phyloP scores from a whole-genome alignment of 2,888 invertebrate species.

The Lithophane socia region DNA sequence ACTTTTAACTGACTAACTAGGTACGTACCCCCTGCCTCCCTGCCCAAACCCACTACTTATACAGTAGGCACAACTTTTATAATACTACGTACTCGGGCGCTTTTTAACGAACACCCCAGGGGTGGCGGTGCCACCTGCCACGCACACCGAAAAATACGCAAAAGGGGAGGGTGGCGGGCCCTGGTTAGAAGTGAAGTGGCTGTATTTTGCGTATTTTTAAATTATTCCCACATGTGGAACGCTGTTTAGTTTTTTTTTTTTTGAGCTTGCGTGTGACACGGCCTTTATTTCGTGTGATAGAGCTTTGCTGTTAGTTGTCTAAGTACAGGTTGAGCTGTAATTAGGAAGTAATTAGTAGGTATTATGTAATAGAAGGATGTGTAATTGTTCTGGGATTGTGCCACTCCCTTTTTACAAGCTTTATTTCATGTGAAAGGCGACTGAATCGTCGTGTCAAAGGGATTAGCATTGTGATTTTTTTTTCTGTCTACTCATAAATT shows the following conservation, averaged over 20 bases:
- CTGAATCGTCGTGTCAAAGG: neutral
- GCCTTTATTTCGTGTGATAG: slow-evolving; percentile 38
- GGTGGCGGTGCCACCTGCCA: slow-evolving; percentile 88
- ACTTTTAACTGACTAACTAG: slow-evolving; percentile 91
- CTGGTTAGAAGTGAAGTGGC: slow-evolving; percentile 89
- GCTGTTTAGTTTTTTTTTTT: slow-evolving; percentile 83
- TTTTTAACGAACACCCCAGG: slow-evolving; percentile 89
- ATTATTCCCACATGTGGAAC: slow-evolving; percentile 87
- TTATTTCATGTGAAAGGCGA: neutral
- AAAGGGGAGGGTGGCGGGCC: slow-evolving; percentile 78
- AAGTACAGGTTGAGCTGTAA: slow-evolving; percentile 17
- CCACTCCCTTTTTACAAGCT: slow-evolving; percentile 41
- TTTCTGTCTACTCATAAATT: neutral
- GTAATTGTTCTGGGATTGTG: slow-evolving; percentile 23
- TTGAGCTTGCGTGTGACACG: slow-evolving; percentile 70
- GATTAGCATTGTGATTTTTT: neutral
- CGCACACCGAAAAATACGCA: slow-evolving; percentile 91
- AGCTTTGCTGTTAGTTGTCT: slow-evolving; percentile 8
- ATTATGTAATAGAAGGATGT: slow-evolving; percentile 31
- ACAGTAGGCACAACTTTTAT: slow-evolving; percentile 91
- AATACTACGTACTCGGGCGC: slow-evolving; percentile 90
- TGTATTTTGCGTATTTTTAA: slow-evolving; percentile 90
- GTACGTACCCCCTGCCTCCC: slow-evolving; percentile 76
- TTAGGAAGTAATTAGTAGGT: slow-evolving; percentile 32
- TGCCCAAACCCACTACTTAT: slow-evolving; percentile 86